Evolutionary conservation across 2,797 vertebrate genomes (phyloP).

Genomic region (Trichosurus vulpecula): DNA sequence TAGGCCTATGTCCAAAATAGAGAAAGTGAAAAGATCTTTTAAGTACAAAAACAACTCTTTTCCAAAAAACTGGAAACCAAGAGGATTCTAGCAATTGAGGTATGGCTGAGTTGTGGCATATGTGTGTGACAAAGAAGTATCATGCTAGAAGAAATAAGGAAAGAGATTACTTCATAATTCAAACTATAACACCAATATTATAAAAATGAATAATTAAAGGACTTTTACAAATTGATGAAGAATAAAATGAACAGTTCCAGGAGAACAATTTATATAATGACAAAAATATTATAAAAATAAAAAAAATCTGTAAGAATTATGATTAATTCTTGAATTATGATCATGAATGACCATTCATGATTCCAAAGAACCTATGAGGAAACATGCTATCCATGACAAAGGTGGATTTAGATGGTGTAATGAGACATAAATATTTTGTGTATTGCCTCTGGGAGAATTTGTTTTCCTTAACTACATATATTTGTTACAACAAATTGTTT

Average conservation of each 20-base stretch:
- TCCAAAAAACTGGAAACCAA: not conserved
- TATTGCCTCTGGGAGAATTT: not conserved
- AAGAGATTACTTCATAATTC: not conserved
- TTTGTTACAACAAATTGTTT: not conserved
- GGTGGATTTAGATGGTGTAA: not conserved
- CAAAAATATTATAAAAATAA: not conserved
- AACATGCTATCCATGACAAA: not conserved
- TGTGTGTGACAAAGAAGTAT: not conserved
- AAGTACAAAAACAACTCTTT: not conserved
- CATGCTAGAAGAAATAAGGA: not conserved
- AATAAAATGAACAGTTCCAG: not conserved
- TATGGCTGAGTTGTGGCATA: not conserved
- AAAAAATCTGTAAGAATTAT: not conserved
- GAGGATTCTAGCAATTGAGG: not conserved
- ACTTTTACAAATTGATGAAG: not conserved
- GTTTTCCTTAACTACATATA: not conserved
- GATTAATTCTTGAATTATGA: not conserved
- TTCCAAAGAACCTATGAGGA: not conserved
- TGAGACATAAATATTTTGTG: not conserved
- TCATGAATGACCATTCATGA: not conserved
- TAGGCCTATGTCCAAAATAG: not conserved
- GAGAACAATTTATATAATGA: not conserved
- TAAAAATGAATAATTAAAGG: not conserved
- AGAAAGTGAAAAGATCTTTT: not conserved
- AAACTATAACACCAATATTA: not conserved